These are phyloP conservation scores for Setipinna tenuifilis DNA, from an alignment of 2,797 vertebrate species.

Conservation along the genomic window DNA sequence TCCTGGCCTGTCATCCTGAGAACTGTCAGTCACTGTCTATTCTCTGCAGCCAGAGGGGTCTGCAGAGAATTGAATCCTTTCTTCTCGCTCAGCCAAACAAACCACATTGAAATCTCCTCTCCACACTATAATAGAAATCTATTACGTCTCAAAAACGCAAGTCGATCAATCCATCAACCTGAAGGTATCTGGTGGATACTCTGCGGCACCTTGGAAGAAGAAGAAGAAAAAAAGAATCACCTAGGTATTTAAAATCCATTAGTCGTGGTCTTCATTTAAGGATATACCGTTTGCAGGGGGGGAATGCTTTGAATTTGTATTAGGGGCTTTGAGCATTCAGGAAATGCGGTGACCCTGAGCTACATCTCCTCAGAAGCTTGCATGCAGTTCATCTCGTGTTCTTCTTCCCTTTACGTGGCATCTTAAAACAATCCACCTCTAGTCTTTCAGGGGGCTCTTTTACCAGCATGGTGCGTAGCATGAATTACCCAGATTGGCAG, in stretches of 20 bases:
- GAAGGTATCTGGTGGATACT: constrained; percentile 35
- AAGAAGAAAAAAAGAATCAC: constrained; percentile 29
- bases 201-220: background rate
- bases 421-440: background rate
- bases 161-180: constrained; percentile 50
- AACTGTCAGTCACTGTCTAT: constrained; percentile 67
- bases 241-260: constrained; percentile 56
- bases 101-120: constrained; percentile 52
- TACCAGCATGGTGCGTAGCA: background rate
- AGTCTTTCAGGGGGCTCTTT: background rate
- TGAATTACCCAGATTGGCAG: constrained; percentile 13
- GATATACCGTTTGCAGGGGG: background rate
- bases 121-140: constrained; percentile 48
- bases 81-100: constrained; percentile 48
- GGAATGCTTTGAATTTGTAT: constrained; percentile 22
- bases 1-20: constrained; percentile 59
- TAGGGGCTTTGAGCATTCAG: constrained; percentile 5
- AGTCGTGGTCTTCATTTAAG: constrained; percentile 27
- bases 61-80: constrained; percentile 55
- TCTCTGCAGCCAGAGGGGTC: constrained; percentile 51
- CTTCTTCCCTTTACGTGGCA: too few relatives aligned
- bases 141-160: constrained; percentile 57
- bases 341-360: constrained; percentile 4
- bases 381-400: background rate
- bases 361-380: background rate